These are phyloP conservation scores for Eurois occulta DNA, from an alignment of 2,888 invertebrate species.

Conservation along the genomic window DNA sequence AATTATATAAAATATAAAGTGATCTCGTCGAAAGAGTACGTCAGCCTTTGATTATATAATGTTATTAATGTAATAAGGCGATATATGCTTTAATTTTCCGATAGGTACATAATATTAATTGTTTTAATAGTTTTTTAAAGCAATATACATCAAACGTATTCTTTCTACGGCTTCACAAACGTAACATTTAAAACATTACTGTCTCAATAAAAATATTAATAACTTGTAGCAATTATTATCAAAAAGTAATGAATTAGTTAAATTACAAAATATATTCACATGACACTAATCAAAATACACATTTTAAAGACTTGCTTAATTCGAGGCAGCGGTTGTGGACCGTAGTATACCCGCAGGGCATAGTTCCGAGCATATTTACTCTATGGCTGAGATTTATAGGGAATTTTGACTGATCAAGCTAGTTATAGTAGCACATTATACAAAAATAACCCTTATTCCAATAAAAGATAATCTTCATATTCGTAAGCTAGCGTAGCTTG, in stretches of 20 bases:
- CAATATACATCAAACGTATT: slow-evolving; percentile 59
- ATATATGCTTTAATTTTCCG: slow-evolving; percentile 51
- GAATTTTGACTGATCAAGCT: background rate
- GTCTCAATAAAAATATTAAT: slow-evolving; percentile 57
- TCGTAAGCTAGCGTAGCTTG: background rate
- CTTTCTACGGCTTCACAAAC: slow-evolving; percentile 61
- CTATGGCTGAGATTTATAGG: background rate
- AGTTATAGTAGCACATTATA: background rate
- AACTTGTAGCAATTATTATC: slow-evolving; percentile 50
- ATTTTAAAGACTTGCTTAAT: slow-evolving; percentile 33
- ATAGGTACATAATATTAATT: slow-evolving; percentile 22
- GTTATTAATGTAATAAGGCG: slow-evolving; percentile 54
- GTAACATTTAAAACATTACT: slow-evolving; percentile 53
- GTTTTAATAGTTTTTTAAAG: slow-evolving; percentile 34
- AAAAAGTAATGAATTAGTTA: slow-evolving; percentile 54
- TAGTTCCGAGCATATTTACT: slow-evolving; percentile 9
- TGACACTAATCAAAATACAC: slow-evolving; percentile 56
- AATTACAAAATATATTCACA: slow-evolving; percentile 59
- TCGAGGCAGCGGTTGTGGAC: slow-evolving; percentile 39
- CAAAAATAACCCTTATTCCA: background rate
- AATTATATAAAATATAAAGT: slow-evolving; percentile 62
- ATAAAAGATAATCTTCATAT: background rate
- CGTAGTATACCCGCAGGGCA: background rate
- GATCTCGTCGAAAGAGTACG: slow-evolving; percentile 65
- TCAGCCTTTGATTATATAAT: slow-evolving; percentile 59